Evolutionary conservation across 2,797 vertebrate genomes (phyloP), one percentile per base, ranked within the genome.

Genomic region (Lepus oiostolus): DNA sequence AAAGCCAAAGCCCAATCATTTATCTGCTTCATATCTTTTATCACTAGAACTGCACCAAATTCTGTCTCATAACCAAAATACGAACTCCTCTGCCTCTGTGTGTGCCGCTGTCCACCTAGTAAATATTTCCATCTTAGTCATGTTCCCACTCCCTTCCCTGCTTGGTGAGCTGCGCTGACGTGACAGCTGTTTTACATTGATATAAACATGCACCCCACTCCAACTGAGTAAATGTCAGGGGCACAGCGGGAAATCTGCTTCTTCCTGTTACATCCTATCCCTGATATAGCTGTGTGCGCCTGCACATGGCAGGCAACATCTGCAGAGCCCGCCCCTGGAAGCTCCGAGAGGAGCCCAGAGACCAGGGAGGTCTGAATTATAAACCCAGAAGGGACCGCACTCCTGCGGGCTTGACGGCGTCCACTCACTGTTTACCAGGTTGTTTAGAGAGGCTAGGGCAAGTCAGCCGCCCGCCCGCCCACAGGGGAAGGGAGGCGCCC

Each of bases 131-230:
- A 2, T 60, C 72, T 85, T 72, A 13, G 32, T 70, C 76, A 30
- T 62, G 54, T 81, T 42, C 58, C 81, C 35, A 82, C 47, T 52
- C 50, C 58, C 60, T 30, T 35, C 22, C 50, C 76, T 68, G n/a
- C 83, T 74, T 5, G 65, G 90, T 24, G n/a, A 80, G 72, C 95
- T 94, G 67, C 89, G 90, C 95, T 96, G 94, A 85, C n/a, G 93
- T 82, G 95, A 90, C 96, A 97, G 94, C 92, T 96, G 94, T 96
- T 97, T 93, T 68, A 86, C 84, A n/a, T 93, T 92, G 95, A 96
- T 93, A 96, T 93, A 93, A 97, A 95, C 95, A 91, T 22, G 79
- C 52, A 65, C 92, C 79, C 90, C 88, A 60, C 80, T 94, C 88
- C 77, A 52, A 52, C 50, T 47, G 85, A 95, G 96, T 95, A 94